A percentile compares a stretch with the other conserved stretches of the same genome.
phyloP scores from a whole-genome alignment of 2,888 invertebrate genomes.

The Thalpophila matura region DNA sequence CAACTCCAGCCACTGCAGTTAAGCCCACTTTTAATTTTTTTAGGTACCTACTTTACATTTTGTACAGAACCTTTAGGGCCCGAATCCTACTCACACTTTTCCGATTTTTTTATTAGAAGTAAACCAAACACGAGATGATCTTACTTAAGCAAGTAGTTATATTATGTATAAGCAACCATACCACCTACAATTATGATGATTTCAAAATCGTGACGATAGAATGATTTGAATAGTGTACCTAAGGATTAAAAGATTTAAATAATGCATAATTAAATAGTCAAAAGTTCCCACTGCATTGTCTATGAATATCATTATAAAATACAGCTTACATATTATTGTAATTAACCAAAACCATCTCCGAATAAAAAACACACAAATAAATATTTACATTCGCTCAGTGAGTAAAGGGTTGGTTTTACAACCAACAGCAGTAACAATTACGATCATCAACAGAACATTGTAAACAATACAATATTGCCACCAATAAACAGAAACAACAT shows the following conservation, averaged over 20 bases:
- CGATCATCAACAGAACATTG: constrained; percentile 32
- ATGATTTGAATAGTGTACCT: constrained; percentile 22
- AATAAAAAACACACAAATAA: constrained; percentile 14
- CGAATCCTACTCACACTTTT: too few relatives aligned
- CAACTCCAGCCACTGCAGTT: too few relatives aligned
- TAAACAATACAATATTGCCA: constrained; percentile 56
- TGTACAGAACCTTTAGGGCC: too few relatives aligned
- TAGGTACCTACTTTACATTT: too few relatives aligned
- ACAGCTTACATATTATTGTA: not conserved
- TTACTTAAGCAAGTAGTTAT: too few relatives aligned
- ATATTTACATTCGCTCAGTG: constrained; percentile 41
- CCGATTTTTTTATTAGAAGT: too few relatives aligned
- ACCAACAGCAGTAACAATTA: constrained; percentile 25
- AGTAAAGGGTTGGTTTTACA: constrained; percentile 54
- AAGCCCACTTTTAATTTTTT: too few relatives aligned
- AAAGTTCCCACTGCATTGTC: constrained; percentile 29
- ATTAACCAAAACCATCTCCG: not conserved
- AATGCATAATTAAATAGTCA: constrained; percentile 39
- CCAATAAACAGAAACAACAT: constrained; percentile 57
- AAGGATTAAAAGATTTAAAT: constrained; percentile 48
- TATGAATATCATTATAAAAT: constrained; percentile 13
- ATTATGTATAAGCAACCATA: not conserved
- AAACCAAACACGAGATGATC: not conserved
- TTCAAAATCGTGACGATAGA: constrained; percentile 39
- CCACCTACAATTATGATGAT: constrained; percentile 19